Evolutionary conservation across 2,113 vertebrate genomes (phyloP), one percentile per base, ranked within the genome.

Genomic region (Grallaria varia): DNA sequence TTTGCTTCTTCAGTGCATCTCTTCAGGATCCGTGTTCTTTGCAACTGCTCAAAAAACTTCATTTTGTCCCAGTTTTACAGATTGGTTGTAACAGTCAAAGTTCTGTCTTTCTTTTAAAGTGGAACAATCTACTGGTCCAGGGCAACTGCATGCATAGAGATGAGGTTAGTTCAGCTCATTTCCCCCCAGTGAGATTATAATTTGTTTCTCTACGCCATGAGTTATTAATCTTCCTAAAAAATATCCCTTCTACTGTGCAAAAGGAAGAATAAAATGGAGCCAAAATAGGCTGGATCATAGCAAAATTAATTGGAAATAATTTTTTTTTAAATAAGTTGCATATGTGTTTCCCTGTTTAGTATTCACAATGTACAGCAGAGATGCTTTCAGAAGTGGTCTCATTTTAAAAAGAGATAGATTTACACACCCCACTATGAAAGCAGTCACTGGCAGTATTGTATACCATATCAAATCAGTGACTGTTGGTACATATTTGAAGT

Each of bases 401-500:
- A 63, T 97, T 97, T 96, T 68, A 78, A 95, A 63, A 92, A 87
- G 90, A 95, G 91, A 84, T 74, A 95, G 95, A 97, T 95, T 97
- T 96, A 87, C 81, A 77, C 89, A 72, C 91, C 66, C 81, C 92
- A 84, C 95, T 83, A 35, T 42, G 91, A 94, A 82, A 88, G 58
- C 88, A 88, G 72, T 87, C 88, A 89, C 93, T 91, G 55, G 96
- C 91, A 91, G 94, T 55, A 53, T 95, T 93, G 94, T 91, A 87
- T 93, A 95, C 93, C 81, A 3, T 92, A 96, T 95, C 96, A 96
- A 97, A 97, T 97, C 97, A 98, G 96, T n/a, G 59, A 95, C 88
- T 96, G 97, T 97, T 97, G 93, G 94, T 97, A 95, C 92, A 96
- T 96, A 97, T 97, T 97, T 98, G 97, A 97, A 97, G 98, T 97